Conservation (phyloP, 2,113 vertebrate genomes). For the Bubo bubo region DNA sequence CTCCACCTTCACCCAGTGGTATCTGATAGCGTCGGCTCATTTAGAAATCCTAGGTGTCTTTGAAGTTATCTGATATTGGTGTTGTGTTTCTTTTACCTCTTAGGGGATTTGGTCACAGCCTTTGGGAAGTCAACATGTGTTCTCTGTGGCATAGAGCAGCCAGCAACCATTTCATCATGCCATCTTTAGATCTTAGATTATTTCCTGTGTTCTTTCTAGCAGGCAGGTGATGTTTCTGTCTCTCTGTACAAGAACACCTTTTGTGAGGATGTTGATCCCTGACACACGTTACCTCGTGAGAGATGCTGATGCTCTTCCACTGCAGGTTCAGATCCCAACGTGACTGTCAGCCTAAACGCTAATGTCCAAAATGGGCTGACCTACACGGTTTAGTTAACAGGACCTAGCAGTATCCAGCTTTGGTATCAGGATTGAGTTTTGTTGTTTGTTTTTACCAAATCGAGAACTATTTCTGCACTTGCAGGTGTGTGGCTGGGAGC, state of each 20-base stretch:
- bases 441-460: background rate
- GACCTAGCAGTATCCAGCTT: background rate
- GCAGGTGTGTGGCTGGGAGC: background rate
- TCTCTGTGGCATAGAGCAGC: background rate
- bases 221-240: background rate
- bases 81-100: background rate
- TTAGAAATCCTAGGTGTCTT: background rate
- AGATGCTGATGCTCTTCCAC: background rate
- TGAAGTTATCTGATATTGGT: background rate
- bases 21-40: background rate
- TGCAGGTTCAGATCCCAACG: background rate
- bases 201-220: background rate
- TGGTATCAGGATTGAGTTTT: background rate
- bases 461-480: background rate
- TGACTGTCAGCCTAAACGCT: background rate
- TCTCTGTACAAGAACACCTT: accelerated
- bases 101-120: background rate
- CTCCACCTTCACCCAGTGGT: accelerated
- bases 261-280: background rate
- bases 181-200: background rate
- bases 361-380: background rate
- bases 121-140: background rate
- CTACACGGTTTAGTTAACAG: accelerated
- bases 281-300: background rate
- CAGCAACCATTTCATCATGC: background rate